These are phyloP conservation scores for Scyliorhinus canicula DNA, from an alignment of 2,797 vertebrate genomes.

Conservation along the genomic window DNA sequence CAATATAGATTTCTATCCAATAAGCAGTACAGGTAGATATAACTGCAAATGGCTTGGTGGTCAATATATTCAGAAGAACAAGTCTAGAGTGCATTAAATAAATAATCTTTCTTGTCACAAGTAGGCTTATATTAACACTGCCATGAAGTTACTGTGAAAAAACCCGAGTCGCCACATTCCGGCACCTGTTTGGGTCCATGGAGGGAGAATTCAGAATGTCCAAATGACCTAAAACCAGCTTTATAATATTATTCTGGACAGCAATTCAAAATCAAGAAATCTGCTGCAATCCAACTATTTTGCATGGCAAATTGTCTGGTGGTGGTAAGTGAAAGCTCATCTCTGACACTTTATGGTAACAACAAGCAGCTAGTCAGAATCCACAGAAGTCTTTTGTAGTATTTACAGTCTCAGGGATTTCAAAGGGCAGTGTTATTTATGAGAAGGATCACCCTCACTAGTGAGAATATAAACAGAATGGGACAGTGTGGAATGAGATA, in stretches of 20 bases:
- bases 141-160: too few relatives aligned
- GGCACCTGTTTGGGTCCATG: too few relatives aligned
- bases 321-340: background rate
- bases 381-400: background rate
- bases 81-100: background rate
- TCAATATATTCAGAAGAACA: background rate
- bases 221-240: too few relatives aligned
- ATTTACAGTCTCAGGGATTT: background rate
- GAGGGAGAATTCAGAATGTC: too few relatives aligned
- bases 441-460: background rate
- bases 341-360: background rate
- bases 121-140: too few relatives aligned
- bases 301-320: background rate
- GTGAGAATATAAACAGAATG: conserved; percentile 15
- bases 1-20: background rate
- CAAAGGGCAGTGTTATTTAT: conserved; percentile 6
- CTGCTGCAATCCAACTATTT: background rate
- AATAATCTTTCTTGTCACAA: too few relatives aligned
- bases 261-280: background rate
- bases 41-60: background rate
- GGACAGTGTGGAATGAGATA: background rate
- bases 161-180: too few relatives aligned
- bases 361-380: conserved; percentile 1
- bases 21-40: background rate
- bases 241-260: background rate